Evolutionary conservation across 2,797 vertebrate genomes (phyloP), one percentile per base, ranked within the genome.

Genomic region (Pogonophryne albipinna): DNA sequence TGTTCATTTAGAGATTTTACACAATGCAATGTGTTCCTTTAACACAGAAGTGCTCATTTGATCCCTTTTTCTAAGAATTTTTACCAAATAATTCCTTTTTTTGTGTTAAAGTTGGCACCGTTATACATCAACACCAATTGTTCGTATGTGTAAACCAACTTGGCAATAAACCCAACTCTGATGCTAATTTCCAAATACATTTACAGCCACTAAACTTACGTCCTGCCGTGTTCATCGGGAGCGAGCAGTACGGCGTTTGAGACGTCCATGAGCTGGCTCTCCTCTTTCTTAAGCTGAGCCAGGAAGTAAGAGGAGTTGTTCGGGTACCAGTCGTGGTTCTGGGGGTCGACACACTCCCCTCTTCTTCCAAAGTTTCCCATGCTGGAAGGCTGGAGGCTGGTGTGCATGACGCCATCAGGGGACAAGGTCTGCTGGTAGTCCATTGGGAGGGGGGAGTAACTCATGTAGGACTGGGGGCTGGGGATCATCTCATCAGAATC

Each of bases 261-360:
- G 66, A 96, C 62, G 3, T 46, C 69, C 46, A 66, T 86, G 74
- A 97, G 86, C 4, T 85, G 56, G 12, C 7, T 88, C 58, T 96
- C 94, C 71, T 96, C 95, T 70, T 73, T 91, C 79, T 86, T 89
- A 42, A 96, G 92, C 87, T 97, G 96, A 19, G 90, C 93, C 90
- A 94, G 92, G 89, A 97, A 97, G 85, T 95, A 96, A 27, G 83
- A 80, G 1, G 90, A 71, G 66, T 71, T 68, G 17, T 88, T 89
- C 58, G 11, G 12, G 46, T 67, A 34, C 74, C 82, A 87, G 38
- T 57, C 45, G 3, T 47, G 55, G 55, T 65, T 73, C 58, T 34
- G 67, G 10, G 67, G 52, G 41, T 74, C 12, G 0, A 53, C 27
- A 72, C 76, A 49, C 13, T 79, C 64, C 12, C 74, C 56, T 50